A percentile compares a stretch with the other conserved stretches of the same genome.
Conservation (phyloP, 2,113 vertebrate genomes). For the Pseudopodoces humilis region DNA sequence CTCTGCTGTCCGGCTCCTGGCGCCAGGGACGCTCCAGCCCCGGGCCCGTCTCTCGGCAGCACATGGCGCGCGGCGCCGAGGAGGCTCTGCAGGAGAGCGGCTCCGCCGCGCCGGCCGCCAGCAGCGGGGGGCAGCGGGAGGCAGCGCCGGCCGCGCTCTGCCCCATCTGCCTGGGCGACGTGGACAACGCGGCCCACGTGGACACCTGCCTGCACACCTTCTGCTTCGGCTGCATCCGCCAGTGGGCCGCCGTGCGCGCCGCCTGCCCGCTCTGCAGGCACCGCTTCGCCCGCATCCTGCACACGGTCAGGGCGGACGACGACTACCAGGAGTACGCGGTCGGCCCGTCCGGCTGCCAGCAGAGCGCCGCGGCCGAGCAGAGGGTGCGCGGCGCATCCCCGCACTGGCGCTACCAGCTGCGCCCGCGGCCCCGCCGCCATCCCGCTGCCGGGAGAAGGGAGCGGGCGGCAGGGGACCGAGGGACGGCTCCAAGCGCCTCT, state of each 20-base stretch:
- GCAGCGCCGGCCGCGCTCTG: rapidly evolving
- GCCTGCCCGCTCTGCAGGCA: neutral
- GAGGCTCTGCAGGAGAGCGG: neutral
- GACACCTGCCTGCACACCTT: neutral
- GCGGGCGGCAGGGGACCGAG: rapidly evolving
- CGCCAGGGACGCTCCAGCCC: too few species aligned
- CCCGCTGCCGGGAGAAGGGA: rapidly evolving
- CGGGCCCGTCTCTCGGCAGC: too few species aligned
- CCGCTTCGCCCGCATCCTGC: neutral
- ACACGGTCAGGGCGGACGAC: neutral
- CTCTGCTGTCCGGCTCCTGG: too few species aligned
- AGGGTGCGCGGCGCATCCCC: rapidly evolving
- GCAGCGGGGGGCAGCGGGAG: neutral
- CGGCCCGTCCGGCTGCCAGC: rapidly evolving
- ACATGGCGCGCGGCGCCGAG: too few species aligned
- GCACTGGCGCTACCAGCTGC: rapidly evolving
- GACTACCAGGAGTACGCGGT: neutral
- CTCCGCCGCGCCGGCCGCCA: rapidly evolving
- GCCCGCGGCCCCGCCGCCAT: rapidly evolving
- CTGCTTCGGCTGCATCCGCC: neutral
- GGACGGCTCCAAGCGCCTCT: rapidly evolving
- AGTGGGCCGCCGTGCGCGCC: rapidly evolving
- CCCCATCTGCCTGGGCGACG: neutral
- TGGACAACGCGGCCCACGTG: neutral
- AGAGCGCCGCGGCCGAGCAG: rapidly evolving